Conservation (phyloP, 23 tunicate species). For the Ascidia mentula region DNA sequence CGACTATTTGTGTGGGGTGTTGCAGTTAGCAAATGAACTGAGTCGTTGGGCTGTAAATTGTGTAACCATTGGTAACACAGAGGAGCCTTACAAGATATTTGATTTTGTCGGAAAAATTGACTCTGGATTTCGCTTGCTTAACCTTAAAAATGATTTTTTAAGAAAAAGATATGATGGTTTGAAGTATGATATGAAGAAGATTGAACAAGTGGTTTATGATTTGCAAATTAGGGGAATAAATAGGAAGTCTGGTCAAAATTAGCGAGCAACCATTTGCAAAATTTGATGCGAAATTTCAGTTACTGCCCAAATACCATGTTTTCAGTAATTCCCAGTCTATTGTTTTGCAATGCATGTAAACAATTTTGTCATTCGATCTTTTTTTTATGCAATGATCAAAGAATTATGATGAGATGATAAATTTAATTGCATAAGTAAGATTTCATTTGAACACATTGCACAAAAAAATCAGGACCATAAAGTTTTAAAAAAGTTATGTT, state of each 20-base stretch:
- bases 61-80: constrained; percentile 43
- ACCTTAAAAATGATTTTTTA: constrained; percentile 61
- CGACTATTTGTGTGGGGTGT: constrained; percentile 53
- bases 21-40: constrained; percentile 37
- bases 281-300: no score
- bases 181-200: constrained; percentile 59
- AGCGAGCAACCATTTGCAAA: no score
- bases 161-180: constrained; percentile 58
- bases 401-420: no score
- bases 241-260: no score
- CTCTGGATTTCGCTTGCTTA: constrained; percentile 47
- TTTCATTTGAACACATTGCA: no score
- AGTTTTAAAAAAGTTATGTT: not conserved
- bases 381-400: no score
- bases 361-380: no score
- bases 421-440: no score
- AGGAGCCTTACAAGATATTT: constrained; percentile 25
- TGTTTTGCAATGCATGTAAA: no score
- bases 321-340: no score
- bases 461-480: not conserved
- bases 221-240: constrained; percentile 40
- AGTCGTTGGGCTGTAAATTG: constrained; percentile 60
- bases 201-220: constrained; percentile 72
- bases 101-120: constrained; percentile 43
- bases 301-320: no score